These are phyloP conservation scores for Pammene aurita DNA, from an alignment of 2,888 invertebrate genomes.

Conservation along the genomic window DNA sequence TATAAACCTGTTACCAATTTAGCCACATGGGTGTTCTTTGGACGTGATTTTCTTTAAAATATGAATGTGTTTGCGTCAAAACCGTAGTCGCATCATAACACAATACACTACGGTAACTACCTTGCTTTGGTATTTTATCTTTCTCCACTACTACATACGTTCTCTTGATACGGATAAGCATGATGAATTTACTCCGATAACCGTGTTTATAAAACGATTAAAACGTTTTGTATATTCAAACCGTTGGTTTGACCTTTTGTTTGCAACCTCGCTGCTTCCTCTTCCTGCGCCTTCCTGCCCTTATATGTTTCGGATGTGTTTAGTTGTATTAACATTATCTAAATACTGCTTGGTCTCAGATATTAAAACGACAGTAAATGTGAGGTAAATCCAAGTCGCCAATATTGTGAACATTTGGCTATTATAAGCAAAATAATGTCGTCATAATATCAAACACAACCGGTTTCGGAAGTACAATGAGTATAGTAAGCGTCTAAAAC, in stretches of 20 bases:
- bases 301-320: conserved; percentile 12
- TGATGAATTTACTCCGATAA: conserved; percentile 28
- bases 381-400: too few relatives aligned
- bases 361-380: too few relatives aligned
- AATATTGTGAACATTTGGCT: not conserved
- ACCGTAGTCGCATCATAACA: not conserved
- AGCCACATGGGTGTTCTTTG: too few relatives aligned
- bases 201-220: conserved; percentile 18
- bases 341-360: not conserved
- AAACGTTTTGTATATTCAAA: conserved; percentile 20
- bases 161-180: conserved; percentile 32
- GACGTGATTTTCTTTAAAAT: too few relatives aligned
- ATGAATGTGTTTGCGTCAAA: not conserved
- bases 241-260: conserved; percentile 25
- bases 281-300: conserved; percentile 15
- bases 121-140: conserved; percentile 34
- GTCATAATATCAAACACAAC: not conserved
- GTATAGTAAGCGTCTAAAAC: not conserved
- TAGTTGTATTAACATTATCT: conserved; percentile 9
- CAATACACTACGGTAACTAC: conserved; percentile 4
- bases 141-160: conserved; percentile 21
- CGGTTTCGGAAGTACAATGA: too few relatives aligned
- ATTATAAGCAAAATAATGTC: not conserved
- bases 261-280: conserved; percentile 30
- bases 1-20: too few relatives aligned